Evolutionary conservation across 2,888 invertebrate species (phyloP), one percentile per base, ranked within the genome.

Genomic region (Merodon equestris): DNA sequence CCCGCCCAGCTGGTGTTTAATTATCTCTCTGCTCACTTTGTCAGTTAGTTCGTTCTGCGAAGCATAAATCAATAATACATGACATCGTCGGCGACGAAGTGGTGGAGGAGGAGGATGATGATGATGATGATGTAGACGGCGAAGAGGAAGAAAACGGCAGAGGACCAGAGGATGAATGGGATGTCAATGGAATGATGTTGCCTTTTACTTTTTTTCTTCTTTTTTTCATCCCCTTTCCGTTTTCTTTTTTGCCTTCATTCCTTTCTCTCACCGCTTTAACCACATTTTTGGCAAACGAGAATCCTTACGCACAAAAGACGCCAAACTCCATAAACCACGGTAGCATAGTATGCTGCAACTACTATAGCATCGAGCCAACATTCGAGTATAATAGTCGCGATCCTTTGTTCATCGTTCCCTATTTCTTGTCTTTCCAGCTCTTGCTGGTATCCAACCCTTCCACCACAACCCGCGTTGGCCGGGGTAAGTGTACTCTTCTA

Each of bases 41-140:
- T 40, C 50, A 68, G 44, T 60, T 47, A 51, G 34, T 60, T 56
- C 54, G 40, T 58, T 60, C 38, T 57, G 47, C n/a, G 47, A 57
- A 51, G 60, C 60, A 67, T 72, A 66, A 76, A 76, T 76, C 76
- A 72, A 76, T 76, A 76, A 71, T 45, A 34, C 38, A 60, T 48
- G 64, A 70, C 64, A 70, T 51, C 51, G 13, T 15, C 44, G 53
- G 57, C 53, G n/a, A 54, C 13, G 36, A 70, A 12, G 3, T 56
- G 12, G 44, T 51, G 57, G 10, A 54, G 45, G 64, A 38, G 54
- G 50, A 53, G 51, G 53, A 63, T 38, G 54, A 58, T n/a, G 57
- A 42, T 44, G 15, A 68, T 34, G 57, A 64, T 40, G 60, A 57
- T 47, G 57, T 53, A 34, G 64, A n/a, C n/a, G n/a, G n/a, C n/a